These are phyloP conservation scores for Corydoras sp. DNA, from an alignment of 2,113 vertebrate genomes.

Conservation along the genomic window DNA sequence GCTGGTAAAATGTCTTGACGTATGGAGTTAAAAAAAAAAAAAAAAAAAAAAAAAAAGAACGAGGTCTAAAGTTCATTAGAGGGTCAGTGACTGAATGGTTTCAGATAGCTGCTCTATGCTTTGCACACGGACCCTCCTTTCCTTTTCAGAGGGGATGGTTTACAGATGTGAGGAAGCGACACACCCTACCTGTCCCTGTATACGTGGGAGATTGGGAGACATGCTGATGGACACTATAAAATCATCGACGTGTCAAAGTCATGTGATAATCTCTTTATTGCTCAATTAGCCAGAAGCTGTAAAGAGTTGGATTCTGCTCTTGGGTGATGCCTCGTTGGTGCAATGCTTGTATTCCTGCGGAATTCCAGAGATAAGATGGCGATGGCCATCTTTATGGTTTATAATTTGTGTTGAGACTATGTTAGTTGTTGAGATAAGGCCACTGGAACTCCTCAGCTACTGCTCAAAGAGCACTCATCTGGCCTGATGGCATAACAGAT, in stretches of 20 bases:
- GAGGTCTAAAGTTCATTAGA: slow-evolving; percentile 33
- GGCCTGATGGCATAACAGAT: slow-evolving; percentile 27
- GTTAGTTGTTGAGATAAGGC: slow-evolving; percentile 35
- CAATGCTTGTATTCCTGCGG: slow-evolving; percentile 19
- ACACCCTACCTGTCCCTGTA: slow-evolving; percentile 31
- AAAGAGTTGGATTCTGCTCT: slow-evolving; percentile 1
- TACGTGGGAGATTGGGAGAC: slow-evolving; percentile 15
- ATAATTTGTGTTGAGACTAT: slow-evolving; percentile 41
- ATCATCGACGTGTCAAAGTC: slow-evolving; percentile 1
- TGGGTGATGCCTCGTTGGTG: slow-evolving; percentile 1
- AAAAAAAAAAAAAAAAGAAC: slow-evolving; percentile 12
- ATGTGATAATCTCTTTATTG: slow-evolving; percentile 13
- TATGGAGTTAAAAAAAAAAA: slow-evolving; percentile 5
- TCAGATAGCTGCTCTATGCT: slow-evolving; percentile 8
- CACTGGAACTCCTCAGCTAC: slow-evolving; percentile 9
- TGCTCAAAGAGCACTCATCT: slow-evolving; percentile 33
- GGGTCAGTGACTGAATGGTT: slow-evolving; percentile 32
- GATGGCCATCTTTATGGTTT: slow-evolving; percentile 35
- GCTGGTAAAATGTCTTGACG: slow-evolving; percentile 30
- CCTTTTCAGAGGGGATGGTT: slow-evolving; percentile 30
- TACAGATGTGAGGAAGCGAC: slow-evolving; percentile 41
- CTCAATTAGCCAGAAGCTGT: neutral
- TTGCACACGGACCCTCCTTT: slow-evolving; percentile 20
- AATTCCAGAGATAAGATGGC: slow-evolving; percentile 33
- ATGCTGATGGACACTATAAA: neutral